Evolutionary conservation across 30 jellyfish, hydroid and myxozoan species (phyloP).

Genomic region (Turritopsis rubra): DNA sequence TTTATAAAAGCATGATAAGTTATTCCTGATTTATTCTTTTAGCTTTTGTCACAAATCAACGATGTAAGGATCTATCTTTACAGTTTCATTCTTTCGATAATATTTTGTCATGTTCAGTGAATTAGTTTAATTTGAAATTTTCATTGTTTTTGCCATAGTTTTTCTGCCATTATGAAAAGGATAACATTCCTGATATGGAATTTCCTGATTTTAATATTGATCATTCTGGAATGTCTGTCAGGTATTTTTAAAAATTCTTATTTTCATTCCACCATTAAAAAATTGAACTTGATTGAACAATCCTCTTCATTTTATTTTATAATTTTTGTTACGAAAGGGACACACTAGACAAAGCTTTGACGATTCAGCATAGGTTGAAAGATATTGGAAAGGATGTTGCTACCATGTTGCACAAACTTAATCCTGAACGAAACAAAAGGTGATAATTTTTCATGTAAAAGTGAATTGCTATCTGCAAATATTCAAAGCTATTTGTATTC

Average conservation of each 20-base stretch:
- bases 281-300: no score
- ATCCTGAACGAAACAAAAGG: slow-evolving; percentile 1
- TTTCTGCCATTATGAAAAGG: slow-evolving; percentile 3
- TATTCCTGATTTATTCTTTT: neutral
- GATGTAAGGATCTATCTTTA: slow-evolving; percentile 1
- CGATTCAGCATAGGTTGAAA: neutral
- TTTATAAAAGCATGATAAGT: no score
- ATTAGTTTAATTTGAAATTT: no score
- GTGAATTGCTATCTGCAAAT: neutral
- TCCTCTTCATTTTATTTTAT: no score
- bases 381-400: slow-evolving; percentile 10
- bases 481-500: neutral
- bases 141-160: neutral
- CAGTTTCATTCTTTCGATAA: no score
- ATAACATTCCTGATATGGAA: slow-evolving; percentile 6
- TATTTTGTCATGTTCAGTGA: neutral
- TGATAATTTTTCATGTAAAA: neutral
- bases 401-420: neutral
- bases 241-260: neutral
- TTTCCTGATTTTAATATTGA: slow-evolving; percentile 16
- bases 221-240: slow-evolving; percentile 2
- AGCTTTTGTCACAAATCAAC: neutral
- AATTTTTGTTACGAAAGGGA: no score
- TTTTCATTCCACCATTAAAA: no score
- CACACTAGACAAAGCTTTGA: neutral